Evolutionary conservation across 2,888 invertebrate genomes (phyloP).

Genomic region (Scaeva pyrastri): DNA sequence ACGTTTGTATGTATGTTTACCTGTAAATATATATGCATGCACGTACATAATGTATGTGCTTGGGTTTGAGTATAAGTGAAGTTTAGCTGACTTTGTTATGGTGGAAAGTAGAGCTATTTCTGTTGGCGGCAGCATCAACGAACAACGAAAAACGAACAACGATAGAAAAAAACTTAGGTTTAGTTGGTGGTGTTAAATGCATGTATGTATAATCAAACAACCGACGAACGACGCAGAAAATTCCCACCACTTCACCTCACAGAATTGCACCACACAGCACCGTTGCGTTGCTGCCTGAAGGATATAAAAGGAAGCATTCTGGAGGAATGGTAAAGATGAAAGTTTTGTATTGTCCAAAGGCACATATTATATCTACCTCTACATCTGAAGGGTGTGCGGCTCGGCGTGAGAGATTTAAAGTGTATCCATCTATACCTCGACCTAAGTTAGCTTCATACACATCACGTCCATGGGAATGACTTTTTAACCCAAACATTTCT

Average conservation of each 20-base stretch:
- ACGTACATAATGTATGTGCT: no score
- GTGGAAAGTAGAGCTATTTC: slow-evolving; percentile 36
- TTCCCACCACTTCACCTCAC: neutral
- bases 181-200: slow-evolving; percentile 49
- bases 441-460: neutral
- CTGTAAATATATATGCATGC: no score
- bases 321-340: neutral
- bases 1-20: no score
- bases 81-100: slow-evolving; percentile 20
- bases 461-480: slow-evolving; percentile 2
- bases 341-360: slow-evolving; percentile 64
- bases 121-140: slow-evolving; percentile 19
- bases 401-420: neutral
- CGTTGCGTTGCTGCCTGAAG: neutral
- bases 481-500: slow-evolving; percentile 54
- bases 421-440: neutral
- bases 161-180: no score
- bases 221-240: slow-evolving; percentile 52
- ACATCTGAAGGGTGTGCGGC: neutral
- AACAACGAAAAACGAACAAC: no score
- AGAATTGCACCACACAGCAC: no score
- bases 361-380: neutral
- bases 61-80: neutral
- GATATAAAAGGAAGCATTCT: neutral
- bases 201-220: slow-evolving; percentile 60